phyloP scores from a whole-genome alignment of 2,797 vertebrate species.

The Xenentodon cancila region DNA sequence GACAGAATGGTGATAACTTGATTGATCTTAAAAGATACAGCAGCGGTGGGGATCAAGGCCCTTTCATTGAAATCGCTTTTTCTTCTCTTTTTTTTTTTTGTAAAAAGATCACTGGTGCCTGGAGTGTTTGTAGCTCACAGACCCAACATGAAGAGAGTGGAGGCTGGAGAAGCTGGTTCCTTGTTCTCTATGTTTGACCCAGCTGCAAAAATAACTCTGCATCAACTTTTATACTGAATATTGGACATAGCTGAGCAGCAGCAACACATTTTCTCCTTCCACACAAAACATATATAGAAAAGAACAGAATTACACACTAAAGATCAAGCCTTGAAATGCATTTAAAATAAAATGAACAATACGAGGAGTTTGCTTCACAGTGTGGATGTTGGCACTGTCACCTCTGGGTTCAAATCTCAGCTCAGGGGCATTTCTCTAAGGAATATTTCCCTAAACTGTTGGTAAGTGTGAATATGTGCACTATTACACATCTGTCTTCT shows the following conservation, averaged over 20 bases:
- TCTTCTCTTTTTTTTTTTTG: slow-evolving; percentile 25
- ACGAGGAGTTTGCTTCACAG: slow-evolving; percentile 23
- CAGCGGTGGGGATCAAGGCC: slow-evolving; percentile 12
- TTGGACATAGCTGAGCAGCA: slow-evolving; percentile 41
- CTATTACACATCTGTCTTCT: no score
- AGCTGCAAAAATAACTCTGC: slow-evolving; percentile 69
- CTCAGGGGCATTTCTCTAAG: no score
- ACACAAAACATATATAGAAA: slow-evolving; percentile 7
- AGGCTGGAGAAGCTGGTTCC: slow-evolving; percentile 64
- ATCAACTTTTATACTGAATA: slow-evolving; percentile 54
- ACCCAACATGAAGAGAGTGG: slow-evolving; percentile 56
- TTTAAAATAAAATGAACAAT: slow-evolving; percentile 47
- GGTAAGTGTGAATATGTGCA: no score
- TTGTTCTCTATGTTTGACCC: slow-evolving; percentile 75
- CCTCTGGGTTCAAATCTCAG: no score
- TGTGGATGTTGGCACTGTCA: no score
- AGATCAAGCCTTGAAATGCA: slow-evolving; percentile 25
- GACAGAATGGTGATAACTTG: slow-evolving; percentile 11
- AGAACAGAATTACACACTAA: no score
- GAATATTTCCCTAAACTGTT: no score
- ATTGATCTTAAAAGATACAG: slow-evolving; percentile 22
- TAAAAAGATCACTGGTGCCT: slow-evolving; percentile 54
- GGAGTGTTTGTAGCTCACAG: slow-evolving; percentile 49
- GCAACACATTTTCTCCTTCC: slow-evolving; percentile 37
- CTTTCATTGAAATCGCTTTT: slow-evolving; percentile 29